Evolutionary conservation across 2,888 invertebrate genomes (phyloP).

Genomic region (Monoplex corrugatus): DNA sequence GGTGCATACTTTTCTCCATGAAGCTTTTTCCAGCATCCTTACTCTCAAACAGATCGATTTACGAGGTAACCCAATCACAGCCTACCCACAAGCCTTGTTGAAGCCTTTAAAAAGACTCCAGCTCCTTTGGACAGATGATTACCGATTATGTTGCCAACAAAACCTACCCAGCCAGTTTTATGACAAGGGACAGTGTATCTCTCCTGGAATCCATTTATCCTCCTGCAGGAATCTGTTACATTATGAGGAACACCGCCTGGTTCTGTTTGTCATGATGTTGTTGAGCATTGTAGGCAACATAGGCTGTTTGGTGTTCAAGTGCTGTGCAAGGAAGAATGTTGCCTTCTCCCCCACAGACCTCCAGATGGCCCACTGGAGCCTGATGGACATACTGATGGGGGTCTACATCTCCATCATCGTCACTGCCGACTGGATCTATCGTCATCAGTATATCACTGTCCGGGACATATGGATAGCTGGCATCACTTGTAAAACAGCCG

Average conservation of each 20-base stretch:
- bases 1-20: not conserved
- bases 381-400: slow-evolving; percentile 64
- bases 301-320: slow-evolving; percentile 39
- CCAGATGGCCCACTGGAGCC: slow-evolving; percentile 56
- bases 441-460: slow-evolving; percentile 62
- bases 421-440: slow-evolving; percentile 60
- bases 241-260: slow-evolving; percentile 29
- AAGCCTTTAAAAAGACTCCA: not conserved
- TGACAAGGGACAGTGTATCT: slow-evolving; percentile 28
- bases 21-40: not conserved
- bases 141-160: slow-evolving; percentile 19
- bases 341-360: not conserved
- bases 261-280: slow-evolving; percentile 44
- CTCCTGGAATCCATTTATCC: slow-evolving; percentile 46
- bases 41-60: not conserved
- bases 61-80: not conserved
- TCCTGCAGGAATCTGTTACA: slow-evolving; percentile 50
- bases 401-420: slow-evolving; percentile 62
- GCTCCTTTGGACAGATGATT: not conserved
- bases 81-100: not conserved
- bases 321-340: slow-evolving; percentile 1
- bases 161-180: slow-evolving; percentile 19
- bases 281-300: slow-evolving; percentile 49
- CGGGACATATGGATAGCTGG: slow-evolving; percentile 62
- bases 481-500: slow-evolving; percentile 60